Percentiles rank a stretch among this genome's conserved stretches.
Evolutionary conservation across 1,140 invertebrate genomes (phyloP).

Genomic region (Drusus annulatus): DNA sequence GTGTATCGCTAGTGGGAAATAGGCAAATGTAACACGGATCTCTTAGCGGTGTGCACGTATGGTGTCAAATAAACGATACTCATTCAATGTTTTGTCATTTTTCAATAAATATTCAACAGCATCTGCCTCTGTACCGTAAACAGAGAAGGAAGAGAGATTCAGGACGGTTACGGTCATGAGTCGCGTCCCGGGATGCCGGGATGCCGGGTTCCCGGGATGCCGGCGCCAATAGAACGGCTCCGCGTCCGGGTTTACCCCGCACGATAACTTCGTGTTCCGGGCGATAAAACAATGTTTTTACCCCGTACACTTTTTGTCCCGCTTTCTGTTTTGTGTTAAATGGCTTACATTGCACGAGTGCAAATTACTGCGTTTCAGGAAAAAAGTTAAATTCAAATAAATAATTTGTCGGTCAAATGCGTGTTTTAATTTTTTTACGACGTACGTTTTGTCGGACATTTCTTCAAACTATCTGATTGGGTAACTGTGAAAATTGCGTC

Average conservation of each 20-base stretch:
- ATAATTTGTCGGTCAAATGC: neutral
- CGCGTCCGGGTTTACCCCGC: slow-evolving; percentile 31
- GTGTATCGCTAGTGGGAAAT: no score
- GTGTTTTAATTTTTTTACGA: neutral
- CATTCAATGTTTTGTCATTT: no score
- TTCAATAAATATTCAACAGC: no score
- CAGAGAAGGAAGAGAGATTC: neutral
- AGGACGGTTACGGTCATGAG: slow-evolving; percentile 27
- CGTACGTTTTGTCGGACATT: neutral
- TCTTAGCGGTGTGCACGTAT: no score
- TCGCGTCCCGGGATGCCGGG: neutral
- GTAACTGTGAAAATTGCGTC: no score
- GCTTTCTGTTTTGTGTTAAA: slow-evolving; percentile 23
- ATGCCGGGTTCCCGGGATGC: no score
- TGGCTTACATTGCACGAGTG: slow-evolving; percentile 26
- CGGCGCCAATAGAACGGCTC: neutral
- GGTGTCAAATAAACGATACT: no score
- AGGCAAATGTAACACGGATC: no score
- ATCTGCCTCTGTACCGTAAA: neutral
- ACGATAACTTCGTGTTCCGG: slow-evolving; percentile 36
- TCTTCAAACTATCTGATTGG: no score
- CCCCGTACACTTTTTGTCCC: slow-evolving; percentile 26
- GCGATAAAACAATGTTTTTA: slow-evolving; percentile 42
- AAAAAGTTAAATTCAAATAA: neutral
- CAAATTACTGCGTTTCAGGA: slow-evolving; percentile 21